These are phyloP conservation scores for Eilema depressum DNA, from an alignment of 2,888 invertebrate species.

Conservation along the genomic window DNA sequence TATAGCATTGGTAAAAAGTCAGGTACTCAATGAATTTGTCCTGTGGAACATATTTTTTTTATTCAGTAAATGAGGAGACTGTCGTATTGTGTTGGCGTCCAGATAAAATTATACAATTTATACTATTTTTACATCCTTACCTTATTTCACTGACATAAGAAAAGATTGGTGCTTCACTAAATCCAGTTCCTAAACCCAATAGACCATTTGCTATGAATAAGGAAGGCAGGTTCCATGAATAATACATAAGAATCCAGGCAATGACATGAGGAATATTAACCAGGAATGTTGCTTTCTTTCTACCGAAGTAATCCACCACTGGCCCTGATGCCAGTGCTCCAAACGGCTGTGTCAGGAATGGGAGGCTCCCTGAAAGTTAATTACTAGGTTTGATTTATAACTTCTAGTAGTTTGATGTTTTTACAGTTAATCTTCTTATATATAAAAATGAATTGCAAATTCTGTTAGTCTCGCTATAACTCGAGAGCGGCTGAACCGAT, in stretches of 20 bases:
- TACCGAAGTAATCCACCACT: slow-evolving; percentile 84
- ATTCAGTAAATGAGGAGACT: neutral
- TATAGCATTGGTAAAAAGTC: too few relatives aligned
- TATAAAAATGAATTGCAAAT: too few relatives aligned
- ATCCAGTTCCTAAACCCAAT: slow-evolving; percentile 85
- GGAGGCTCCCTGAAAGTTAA: slow-evolving; percentile 81
- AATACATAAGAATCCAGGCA: slow-evolving; percentile 86
- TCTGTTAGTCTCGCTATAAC: too few relatives aligned
- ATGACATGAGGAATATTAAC: slow-evolving; percentile 85
- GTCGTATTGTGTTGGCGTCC: too few relatives aligned
- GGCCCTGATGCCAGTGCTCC: slow-evolving; percentile 87
- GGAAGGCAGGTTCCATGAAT: slow-evolving; percentile 74
- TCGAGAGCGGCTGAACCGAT: too few relatives aligned
- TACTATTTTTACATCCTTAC: slow-evolving; percentile 57
- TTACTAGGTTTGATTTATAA: neutral
- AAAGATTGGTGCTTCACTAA: slow-evolving; percentile 87
- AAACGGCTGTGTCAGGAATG: slow-evolving; percentile 85
- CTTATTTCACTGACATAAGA: slow-evolving; percentile 88
- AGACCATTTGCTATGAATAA: slow-evolving; percentile 83
- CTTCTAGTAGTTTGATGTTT: neutral
- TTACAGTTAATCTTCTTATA: too few relatives aligned
- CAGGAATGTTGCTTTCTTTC: slow-evolving; percentile 84
- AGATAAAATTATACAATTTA: neutral
- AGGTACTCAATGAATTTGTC: neutral
- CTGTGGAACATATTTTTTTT: neutral